Evolutionary conservation across 2,113 vertebrate genomes (phyloP), one percentile per base, ranked within the genome.

Genomic region (Myotis davidii): DNA sequence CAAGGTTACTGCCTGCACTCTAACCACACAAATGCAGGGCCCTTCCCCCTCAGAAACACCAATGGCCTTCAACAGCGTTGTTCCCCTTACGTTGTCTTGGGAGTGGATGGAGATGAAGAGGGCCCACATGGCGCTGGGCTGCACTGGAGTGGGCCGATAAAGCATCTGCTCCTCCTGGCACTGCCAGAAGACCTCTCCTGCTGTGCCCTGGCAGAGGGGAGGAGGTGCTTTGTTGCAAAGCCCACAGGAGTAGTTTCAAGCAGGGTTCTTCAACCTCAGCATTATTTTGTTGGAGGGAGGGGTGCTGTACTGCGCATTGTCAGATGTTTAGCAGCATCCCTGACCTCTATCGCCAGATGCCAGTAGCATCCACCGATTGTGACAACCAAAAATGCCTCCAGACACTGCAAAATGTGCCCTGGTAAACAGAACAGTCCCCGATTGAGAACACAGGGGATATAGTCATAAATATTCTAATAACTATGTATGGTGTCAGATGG

Each of bases 1-100:
- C 73, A 95, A 96, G 85, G 79, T 95, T 79, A 87, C 61, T 23
- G 79, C 52, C 3, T 20, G 45, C 59, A 65, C n/a, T 23, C 77
- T 29, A 56, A 29, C 42, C 69, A 48, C 17, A 13, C 76, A 45
- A 42, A n/a, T 48, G 76, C 39, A 39, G 54, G 42, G 50, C 50
- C 65, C 37, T 70, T 74, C 32, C 50, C 72, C 54, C 2, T n/a
- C 7, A 54, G 77, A 72, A 93, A 70, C 37, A 27, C 14, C 29
- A 6, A 45, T 21, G 0, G 0, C 69, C 9, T 86, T 74, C 90
- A 74, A 25, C 0, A 8, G 25, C n/a, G 2, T 9, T 54, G 23
- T 21, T 7, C 11, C 1, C 3, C 8, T 17, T 21, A 23, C 74
- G n/a, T 73, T 65, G 11, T 67, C 56, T 85, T 37, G 39, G 84